These are phyloP conservation scores for Mimas tiliae DNA, from an alignment of 2,888 invertebrate genomes.

Conservation along the genomic window DNA sequence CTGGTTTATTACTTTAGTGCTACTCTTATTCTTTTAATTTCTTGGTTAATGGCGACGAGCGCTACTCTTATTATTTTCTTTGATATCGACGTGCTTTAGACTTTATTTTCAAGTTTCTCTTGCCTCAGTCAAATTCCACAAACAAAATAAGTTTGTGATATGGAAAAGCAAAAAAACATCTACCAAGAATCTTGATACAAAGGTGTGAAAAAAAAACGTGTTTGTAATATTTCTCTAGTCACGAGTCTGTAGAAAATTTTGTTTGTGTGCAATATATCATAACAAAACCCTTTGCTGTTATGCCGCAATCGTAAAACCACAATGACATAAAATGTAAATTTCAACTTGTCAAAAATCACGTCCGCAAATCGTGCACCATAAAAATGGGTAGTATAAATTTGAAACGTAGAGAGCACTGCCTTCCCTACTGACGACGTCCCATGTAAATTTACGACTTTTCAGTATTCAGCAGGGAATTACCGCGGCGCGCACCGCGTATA, in stretches of 20 bases:
- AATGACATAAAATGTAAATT: slow-evolving; percentile 71
- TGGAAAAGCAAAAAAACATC: neutral
- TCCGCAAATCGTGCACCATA: slow-evolving; percentile 67
- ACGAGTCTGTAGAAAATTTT: neutral
- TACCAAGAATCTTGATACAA: too few species aligned
- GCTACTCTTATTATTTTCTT: too few species aligned
- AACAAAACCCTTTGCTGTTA: slow-evolving; percentile 41
- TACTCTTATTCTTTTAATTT: too few species aligned
- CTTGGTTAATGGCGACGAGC: too few species aligned
- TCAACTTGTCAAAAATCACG: slow-evolving; percentile 77
- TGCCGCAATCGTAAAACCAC: slow-evolving; percentile 53
- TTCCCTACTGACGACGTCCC: slow-evolving; percentile 63
- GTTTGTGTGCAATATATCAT: slow-evolving; percentile 4
- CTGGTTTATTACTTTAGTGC: too few species aligned
- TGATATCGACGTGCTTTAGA: too few species aligned
- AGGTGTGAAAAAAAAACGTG: neutral
- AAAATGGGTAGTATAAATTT: slow-evolving; percentile 72
- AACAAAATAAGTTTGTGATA: neutral
- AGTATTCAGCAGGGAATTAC: slow-evolving; percentile 76
- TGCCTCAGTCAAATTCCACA: neutral
- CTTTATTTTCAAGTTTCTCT: too few species aligned
- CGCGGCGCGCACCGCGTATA: slow-evolving; percentile 54
- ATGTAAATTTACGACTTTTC: slow-evolving; percentile 79
- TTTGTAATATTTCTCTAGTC: neutral
- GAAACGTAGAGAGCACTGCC: slow-evolving; percentile 59